A percentile compares a stretch with the other conserved stretches of the same genome.
These are phyloP conservation scores for Agrochola lychnidis DNA, from an alignment of 2,888 invertebrate species.

Conservation along the genomic window DNA sequence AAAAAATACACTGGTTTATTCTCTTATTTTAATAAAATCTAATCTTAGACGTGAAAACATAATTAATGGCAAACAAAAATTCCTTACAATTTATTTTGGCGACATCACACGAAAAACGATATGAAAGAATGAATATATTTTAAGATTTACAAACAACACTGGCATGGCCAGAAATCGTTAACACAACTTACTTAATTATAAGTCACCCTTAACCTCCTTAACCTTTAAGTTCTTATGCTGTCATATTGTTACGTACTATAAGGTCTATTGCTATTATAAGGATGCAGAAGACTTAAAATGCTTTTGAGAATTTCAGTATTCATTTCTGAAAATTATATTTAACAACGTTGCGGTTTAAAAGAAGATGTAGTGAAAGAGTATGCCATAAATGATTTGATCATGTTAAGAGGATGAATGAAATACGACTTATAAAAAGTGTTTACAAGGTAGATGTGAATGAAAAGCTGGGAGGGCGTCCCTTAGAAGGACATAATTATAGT, in stretches of 20 bases:
- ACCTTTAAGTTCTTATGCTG: background rate
- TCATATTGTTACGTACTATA: background rate
- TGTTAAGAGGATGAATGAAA: too few relatives aligned
- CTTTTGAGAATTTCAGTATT: too few relatives aligned
- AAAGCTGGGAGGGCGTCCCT: too few relatives aligned
- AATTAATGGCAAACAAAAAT: constrained; percentile 5
- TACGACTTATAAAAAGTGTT: too few relatives aligned
- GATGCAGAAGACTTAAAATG: background rate
- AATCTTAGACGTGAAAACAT: constrained; percentile 10
- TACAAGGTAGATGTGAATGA: too few relatives aligned
- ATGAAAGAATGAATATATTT: background rate
- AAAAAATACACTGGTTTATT: constrained; percentile 25
- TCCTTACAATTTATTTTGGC: constrained; percentile 3
- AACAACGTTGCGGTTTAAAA: too few relatives aligned
- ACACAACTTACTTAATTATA: background rate
- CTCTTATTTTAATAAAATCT: constrained; percentile 30
- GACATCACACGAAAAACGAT: background rate
- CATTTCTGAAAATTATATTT: too few relatives aligned
- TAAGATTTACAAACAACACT: background rate
- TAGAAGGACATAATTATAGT: too few relatives aligned
- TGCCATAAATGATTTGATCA: too few relatives aligned
- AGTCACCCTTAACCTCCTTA: too few relatives aligned
- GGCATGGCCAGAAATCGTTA: too few relatives aligned
- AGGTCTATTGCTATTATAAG: background rate
- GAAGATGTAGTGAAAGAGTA: too few relatives aligned